Percentiles rank a stretch among this genome's conserved stretches.
phyloP scores from a whole-genome alignment of 2,888 invertebrate genomes.

The Ornithoptera priamus region DNA sequence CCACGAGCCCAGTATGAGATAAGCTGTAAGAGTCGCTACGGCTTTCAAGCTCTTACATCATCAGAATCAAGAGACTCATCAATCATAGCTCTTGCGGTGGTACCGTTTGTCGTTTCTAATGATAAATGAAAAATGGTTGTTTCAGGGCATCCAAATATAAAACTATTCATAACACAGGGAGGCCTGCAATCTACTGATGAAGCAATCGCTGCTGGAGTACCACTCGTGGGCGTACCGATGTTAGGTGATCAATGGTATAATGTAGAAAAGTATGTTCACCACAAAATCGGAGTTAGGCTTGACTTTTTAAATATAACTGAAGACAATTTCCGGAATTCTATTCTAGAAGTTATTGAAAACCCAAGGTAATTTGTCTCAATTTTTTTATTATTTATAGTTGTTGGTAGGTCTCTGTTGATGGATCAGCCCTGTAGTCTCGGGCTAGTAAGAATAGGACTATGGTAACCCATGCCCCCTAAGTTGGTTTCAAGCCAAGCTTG shows the following conservation, averaged over 20 bases:
- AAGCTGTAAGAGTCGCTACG: no score
- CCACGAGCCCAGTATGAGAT: no score
- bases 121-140: not conserved
- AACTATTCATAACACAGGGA: conserved; percentile 5
- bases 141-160: not conserved
- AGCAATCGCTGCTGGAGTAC: conserved; percentile 1
- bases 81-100: no score
- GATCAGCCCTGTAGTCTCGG: no score
- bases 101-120: not conserved
- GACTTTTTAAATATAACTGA: not conserved
- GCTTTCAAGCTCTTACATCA: no score
- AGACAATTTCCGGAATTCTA: not conserved
- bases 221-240: not conserved
- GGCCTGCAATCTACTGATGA: conserved; percentile 6
- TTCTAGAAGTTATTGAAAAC: not conserved
- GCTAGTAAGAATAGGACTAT: no score
- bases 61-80: no score
- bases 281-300: conserved; percentile 2
- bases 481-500: no score
- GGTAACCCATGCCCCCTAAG: no score
- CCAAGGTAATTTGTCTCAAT: not conserved
- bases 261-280: conserved; percentile 3
- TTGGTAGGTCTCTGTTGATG: no score
- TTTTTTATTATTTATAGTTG: no score
- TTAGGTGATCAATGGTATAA: conserved; percentile 9